These are phyloP conservation scores for Malurus alboscapulatus DNA, from an alignment of 2,113 vertebrate species.

Conservation along the genomic window DNA sequence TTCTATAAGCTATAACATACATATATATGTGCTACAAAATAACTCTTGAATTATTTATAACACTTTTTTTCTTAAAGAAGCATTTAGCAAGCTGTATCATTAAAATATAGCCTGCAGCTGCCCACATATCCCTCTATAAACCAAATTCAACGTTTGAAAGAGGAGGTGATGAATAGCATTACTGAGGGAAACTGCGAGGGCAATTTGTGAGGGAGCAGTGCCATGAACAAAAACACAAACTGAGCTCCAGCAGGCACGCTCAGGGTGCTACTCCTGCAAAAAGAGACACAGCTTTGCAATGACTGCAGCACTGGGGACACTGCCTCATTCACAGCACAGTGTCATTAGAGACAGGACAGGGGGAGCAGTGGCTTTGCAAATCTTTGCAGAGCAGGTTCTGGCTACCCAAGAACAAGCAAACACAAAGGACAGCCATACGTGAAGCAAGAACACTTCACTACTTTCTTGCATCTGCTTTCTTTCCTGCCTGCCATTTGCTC, in stretches of 20 bases:
- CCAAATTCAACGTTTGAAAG: neutral
- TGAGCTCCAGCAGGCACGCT: neutral
- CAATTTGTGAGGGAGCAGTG: neutral
- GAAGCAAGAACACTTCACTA: neutral
- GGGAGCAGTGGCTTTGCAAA: neutral
- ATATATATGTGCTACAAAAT: neutral
- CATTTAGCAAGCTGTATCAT: neutral
- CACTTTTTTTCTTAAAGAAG: neutral
- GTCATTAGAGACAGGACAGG: accelerated
- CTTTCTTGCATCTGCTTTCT: neutral
- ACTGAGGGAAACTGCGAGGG: neutral
- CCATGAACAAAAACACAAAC: neutral
- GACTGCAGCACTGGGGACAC: neutral
- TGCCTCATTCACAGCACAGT: neutral
- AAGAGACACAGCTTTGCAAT: neutral
- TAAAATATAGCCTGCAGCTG: neutral
- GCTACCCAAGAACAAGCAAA: neutral
- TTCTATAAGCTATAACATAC: neutral
- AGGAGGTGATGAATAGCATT: neutral
- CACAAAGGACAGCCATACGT: neutral
- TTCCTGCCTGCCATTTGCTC: neutral
- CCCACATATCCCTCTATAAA: neutral
- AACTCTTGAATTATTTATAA: neutral
- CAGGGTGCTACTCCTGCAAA: neutral
- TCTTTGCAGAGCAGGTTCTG: neutral